Percentiles rank a stretch among this genome's conserved stretches.
Conservation (phyloP, 2,888 invertebrate species). For the Leptarthrus brevirostris region DNA sequence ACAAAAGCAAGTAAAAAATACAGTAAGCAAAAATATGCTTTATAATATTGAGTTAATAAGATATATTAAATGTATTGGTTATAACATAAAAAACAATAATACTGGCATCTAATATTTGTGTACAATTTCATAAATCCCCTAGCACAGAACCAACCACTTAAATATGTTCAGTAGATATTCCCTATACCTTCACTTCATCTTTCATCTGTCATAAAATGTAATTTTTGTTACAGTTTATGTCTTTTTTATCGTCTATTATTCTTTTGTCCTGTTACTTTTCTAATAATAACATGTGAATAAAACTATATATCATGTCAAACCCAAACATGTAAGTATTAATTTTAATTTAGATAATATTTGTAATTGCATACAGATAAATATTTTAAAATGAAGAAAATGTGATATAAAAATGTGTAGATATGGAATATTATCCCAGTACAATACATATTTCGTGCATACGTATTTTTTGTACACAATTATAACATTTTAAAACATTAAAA, state of each 20-base stretch:
- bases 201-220: constrained; percentile 31
- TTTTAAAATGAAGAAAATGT: constrained; percentile 14
- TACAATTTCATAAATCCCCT: not conserved
- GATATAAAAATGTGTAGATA: not conserved
- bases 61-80: too few species aligned
- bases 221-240: not conserved
- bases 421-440: too few species aligned
- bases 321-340: constrained; percentile 30
- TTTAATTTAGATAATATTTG: not conserved
- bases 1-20: too few species aligned
- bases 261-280: not conserved
- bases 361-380: too few species aligned
- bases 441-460: too few species aligned
- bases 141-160: not conserved
- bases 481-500: too few species aligned
- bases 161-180: constrained; percentile 6
- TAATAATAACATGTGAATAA: not conserved
- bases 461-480: too few species aligned
- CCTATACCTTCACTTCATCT: constrained; percentile 30
- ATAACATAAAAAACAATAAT: too few species aligned
- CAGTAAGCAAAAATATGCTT: too few species aligned
- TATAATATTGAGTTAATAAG: too few species aligned
- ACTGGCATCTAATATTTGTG: too few species aligned
- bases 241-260: constrained; percentile 11
- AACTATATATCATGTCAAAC: constrained; percentile 24